Percentiles rank a stretch among this genome's conserved stretches.
These are phyloP conservation scores for Drosophila siamana DNA, from an alignment of 2,888 invertebrate species.

Conservation along the genomic window DNA sequence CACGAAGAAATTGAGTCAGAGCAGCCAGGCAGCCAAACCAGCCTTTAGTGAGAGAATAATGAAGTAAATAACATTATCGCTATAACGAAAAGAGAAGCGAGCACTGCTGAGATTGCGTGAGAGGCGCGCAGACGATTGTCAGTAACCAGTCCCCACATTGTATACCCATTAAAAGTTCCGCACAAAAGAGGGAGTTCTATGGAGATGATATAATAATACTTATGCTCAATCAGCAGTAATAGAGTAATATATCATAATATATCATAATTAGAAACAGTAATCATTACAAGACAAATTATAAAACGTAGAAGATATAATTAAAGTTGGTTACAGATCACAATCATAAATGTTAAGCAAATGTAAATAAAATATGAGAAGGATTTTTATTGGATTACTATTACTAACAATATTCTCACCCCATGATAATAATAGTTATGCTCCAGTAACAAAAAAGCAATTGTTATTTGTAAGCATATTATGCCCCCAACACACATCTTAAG, in stretches of 20 bases:
- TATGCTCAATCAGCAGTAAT: not conserved
- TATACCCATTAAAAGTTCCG: slow-evolving; percentile 12
- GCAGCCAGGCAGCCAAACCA: not conserved
- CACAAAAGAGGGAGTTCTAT: not conserved
- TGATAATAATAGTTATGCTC: not conserved
- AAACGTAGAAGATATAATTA: too few species aligned
- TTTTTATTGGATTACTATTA: too few species aligned
- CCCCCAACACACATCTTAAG: not conserved
- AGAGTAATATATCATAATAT: not conserved
- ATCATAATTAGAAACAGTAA: too few species aligned
- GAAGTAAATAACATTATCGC: slow-evolving; percentile 36
- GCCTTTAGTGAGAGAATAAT: slow-evolving; percentile 22
- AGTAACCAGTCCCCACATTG: slow-evolving; percentile 1
- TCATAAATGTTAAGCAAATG: too few species aligned
- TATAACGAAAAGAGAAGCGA: slow-evolving; percentile 16
- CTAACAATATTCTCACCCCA: too few species aligned
- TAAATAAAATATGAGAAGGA: too few species aligned
- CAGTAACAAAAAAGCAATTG: not conserved
- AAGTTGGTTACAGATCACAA: too few species aligned
- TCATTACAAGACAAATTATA: not conserved
- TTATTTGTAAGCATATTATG: not conserved
- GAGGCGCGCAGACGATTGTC: not conserved
- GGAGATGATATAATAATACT: not conserved
- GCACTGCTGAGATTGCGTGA: slow-evolving; percentile 19
- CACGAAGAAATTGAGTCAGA: slow-evolving; percentile 52